A percentile compares a stretch with the other conserved stretches of the same genome.
Evolutionary conservation across 2,888 invertebrate genomes (phyloP).

Genomic region (Ditula angustiorana): DNA sequence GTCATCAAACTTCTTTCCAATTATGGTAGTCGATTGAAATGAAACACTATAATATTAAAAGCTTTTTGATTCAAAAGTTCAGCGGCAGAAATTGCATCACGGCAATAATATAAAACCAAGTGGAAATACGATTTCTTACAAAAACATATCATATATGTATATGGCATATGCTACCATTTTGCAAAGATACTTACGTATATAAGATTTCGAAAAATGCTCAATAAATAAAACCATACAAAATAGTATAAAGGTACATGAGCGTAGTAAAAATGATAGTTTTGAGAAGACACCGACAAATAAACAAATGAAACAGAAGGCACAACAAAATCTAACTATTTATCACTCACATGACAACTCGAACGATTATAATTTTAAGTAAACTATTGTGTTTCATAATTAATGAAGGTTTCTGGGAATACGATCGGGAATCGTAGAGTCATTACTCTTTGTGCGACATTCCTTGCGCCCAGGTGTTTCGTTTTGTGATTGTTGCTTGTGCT

Average conservation of each 20-base stretch:
- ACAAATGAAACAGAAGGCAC: slow-evolving; percentile 64
- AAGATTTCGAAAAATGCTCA: background rate
- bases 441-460: slow-evolving; percentile 86
- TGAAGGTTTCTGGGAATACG: slow-evolving; percentile 84
- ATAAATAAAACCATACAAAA: background rate
- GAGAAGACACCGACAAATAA: slow-evolving; percentile 29
- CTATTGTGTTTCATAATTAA: slow-evolving; percentile 85
- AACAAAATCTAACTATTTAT: slow-evolving; percentile 68
- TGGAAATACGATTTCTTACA: too few relatives aligned
- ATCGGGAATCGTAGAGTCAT: slow-evolving; percentile 84
- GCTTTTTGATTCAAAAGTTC: too few relatives aligned
- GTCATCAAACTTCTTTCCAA: too few relatives aligned
- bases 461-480: slow-evolving; percentile 77
- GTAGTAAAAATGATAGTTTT: too few relatives aligned
- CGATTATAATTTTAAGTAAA: slow-evolving; percentile 79
- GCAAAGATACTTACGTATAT: too few relatives aligned
- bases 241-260: background rate
- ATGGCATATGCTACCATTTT: too few relatives aligned
- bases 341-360: slow-evolving; percentile 80
- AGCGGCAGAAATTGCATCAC: too few relatives aligned
- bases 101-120: too few relatives aligned
- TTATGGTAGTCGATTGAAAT: too few relatives aligned
- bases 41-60: too few relatives aligned
- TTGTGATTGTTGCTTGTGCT: slow-evolving; percentile 56
- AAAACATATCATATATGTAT: too few relatives aligned